A percentile compares a stretch with the other conserved stretches of the same genome.
These are phyloP conservation scores for Embiotoca jacksoni DNA, from an alignment of 2,113 vertebrate genomes.

Conservation along the genomic window DNA sequence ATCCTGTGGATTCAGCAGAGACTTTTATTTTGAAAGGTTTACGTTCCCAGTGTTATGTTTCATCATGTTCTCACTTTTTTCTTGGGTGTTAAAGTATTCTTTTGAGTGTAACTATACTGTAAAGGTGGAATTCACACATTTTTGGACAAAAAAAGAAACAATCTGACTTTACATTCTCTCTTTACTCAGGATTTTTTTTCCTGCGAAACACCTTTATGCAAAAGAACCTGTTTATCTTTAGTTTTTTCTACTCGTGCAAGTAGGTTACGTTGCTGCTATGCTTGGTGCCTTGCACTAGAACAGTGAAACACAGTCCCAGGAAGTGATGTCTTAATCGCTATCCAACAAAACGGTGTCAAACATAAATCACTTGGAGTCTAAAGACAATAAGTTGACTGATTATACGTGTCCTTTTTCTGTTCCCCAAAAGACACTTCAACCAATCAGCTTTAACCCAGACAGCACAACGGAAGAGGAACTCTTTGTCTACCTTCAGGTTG, in stretches of 20 bases:
- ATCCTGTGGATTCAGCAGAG: background rate
- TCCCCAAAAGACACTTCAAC: background rate
- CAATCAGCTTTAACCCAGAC: background rate
- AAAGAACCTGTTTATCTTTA: no score
- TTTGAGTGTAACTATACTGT: background rate
- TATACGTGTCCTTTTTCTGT: background rate
- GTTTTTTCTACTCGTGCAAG: no score
- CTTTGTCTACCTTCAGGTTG: conserved; percentile 93
- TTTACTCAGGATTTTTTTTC: no score
- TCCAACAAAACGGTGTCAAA: no score
- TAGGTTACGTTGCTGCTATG: no score
- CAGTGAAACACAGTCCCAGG: background rate
- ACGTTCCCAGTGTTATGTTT: background rate
- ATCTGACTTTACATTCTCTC: no score
- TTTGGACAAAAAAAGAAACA: no score
- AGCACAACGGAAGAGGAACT: background rate
- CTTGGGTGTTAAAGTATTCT: background rate
- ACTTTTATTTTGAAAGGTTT: conserved; percentile 22
- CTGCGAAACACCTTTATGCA: no score
- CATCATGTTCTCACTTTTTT: background rate
- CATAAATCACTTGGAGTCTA: no score
- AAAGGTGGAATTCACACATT: background rate
- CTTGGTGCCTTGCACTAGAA: background rate
- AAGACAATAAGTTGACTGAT: no score
- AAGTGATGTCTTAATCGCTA: background rate